Base-by-base conservation (phyloP, 2,888 invertebrate species). In the Lathronympha strigana region DNA sequence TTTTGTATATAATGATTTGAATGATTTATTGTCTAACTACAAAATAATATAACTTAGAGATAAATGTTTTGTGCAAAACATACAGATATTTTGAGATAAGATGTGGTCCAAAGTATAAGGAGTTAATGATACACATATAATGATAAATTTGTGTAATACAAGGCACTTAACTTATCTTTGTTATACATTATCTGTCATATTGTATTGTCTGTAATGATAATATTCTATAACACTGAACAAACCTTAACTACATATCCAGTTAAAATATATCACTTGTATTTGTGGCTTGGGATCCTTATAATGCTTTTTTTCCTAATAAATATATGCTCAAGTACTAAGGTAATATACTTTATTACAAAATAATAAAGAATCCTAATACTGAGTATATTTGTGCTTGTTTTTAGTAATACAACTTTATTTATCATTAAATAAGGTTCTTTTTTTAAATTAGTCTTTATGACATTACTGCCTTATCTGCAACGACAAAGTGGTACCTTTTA, bases 71-170 rank as follows among this genome's bases (percentile, higher is more conserved):
- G 17, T 13, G n/a, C 50, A 4, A 4, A 19, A 47, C 36, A 8
- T 11, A 6, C 13, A n/a, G 1, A 36, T 36, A 11, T 36, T 4
- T 28, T 28, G 28, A 28, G n/a, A 4, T 6, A 31, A 50, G 38
- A 21, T 31, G n/a, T 6, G 1, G 36, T 36, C 11, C 38, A 36
- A 63, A 23, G 28, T 40, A 31, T 13, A n/a, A 55, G 45, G 63
- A 55, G 17, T n/a, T 31, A 61, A 49, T 54, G 38, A 49, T 38
- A 61, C 23, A 45, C 45, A 60, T 31, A 38, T 49, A 21, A 33
- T 49, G 38, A 40, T 66, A 54, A 54, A 61, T n/a, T 49, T 54
- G 38, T 66, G 40, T 66, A 67, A 55, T 62, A 50, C 49, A 62
- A 62, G 62, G 62, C 62, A 67, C 62, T 61, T 33, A 61, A 51